Evolutionary conservation across 92 coral and sea anemone genomes (phyloP), one percentile per base, ranked within the genome.

Genomic region (Porites cylindrica): DNA sequence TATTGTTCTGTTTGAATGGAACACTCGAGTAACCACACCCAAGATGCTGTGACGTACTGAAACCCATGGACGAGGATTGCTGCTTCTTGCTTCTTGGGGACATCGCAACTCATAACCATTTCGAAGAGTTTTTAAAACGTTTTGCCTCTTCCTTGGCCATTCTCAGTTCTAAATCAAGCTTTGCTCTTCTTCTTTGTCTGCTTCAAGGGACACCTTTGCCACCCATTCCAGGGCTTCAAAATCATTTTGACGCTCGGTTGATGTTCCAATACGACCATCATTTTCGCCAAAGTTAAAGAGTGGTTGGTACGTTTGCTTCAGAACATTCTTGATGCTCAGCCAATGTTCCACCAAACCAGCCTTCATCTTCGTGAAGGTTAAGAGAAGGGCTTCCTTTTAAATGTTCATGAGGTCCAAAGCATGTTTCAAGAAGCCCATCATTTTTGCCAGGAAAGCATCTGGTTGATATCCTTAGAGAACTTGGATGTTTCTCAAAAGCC

Each of bases 251-350:
- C 88, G 78, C 56, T 83, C 86, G n/a, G 38, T 18, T 23, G 91
- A 66, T n/a, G 87, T 66, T 70, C 93, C 90, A 82, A 90, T 80
- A 14, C 87, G 88, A 54, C 88, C 78, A 68, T 83, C 91, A 59
- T 56, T 72, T 32, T n/a, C 67, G 52, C 16, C 51, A 75, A 82
- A 26, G 66, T 61, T 59, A 51, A 29, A 32, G 66, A 51, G 65
- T 70, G 80, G 70, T 71, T 67, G 50, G 13, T 67, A 16, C 14
- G 72, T 24, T 67, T 67, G 72, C 82, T 24, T 87, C 74, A 43
- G 69, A 70, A 83, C 68, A 54, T 19, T 59, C 66, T 51, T 87
- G 77, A 62, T 82, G 79, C 50, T 83, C 87, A 19, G 16, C 13
- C 23, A 88, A 68, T 24, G 88, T 62, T 38, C 47, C 47, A 38